These are phyloP conservation scores for Chaetodon trifascialis DNA, from an alignment of 2,113 vertebrate genomes.

Conservation along the genomic window DNA sequence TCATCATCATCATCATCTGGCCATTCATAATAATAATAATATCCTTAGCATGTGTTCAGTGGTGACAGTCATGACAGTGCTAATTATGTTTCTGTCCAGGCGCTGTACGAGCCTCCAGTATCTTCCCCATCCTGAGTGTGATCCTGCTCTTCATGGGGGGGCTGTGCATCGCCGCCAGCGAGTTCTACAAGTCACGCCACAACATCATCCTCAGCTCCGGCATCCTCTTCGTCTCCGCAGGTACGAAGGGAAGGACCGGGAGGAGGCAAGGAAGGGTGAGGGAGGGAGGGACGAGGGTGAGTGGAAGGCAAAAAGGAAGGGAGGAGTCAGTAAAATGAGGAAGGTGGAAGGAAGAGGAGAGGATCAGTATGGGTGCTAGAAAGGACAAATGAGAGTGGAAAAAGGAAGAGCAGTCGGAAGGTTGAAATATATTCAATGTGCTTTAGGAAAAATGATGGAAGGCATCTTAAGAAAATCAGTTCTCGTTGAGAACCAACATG, in stretches of 20 bases:
- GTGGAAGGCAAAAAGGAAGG: not conserved
- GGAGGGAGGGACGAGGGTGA: not conserved
- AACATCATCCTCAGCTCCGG: conserved; percentile 99
- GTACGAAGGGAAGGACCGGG: conserved; percentile 72
- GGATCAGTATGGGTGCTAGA: not conserved
- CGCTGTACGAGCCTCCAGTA: conserved; percentile 97
- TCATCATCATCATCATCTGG: not conserved
- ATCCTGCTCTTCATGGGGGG: conserved; percentile 99
- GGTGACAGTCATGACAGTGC: conserved; percentile 10
- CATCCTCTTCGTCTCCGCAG: conserved; percentile 98
- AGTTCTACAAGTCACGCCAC: conserved; percentile 99
- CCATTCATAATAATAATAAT: not conserved
- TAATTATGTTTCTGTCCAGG: conserved; percentile 80
- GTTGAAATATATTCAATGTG: not conserved
- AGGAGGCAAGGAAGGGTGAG: not conserved
- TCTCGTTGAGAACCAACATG: not conserved
- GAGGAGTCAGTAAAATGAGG: not conserved
- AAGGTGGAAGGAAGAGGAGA: not conserved
- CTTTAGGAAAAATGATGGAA: not conserved
- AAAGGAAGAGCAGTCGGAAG: not conserved
- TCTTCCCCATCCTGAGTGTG: conserved; percentile 98
- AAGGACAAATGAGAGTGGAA: not conserved
- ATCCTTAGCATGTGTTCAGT: not conserved
- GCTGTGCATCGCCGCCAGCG: conserved; percentile 98
- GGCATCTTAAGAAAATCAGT: conserved; percentile 11